phyloP scores from a whole-genome alignment of 2,113 vertebrate genomes.

The Dasyornis broadbenti region DNA sequence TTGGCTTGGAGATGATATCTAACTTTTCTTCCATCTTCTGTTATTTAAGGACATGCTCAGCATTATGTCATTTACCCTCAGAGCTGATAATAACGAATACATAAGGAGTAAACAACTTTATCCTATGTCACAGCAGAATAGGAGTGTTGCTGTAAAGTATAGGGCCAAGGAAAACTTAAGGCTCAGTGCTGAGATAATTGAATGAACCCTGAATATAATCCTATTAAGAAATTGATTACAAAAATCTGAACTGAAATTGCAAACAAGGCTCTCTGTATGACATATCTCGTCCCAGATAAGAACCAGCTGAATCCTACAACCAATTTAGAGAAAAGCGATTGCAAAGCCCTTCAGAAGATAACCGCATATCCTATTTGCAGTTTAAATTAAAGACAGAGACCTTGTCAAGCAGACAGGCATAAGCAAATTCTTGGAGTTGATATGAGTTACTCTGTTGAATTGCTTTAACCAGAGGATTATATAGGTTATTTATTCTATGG shows the following conservation, averaged over 20 bases:
- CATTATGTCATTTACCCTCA: neutral
- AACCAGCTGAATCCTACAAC: neutral
- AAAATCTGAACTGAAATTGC: neutral
- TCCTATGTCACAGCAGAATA: neutral
- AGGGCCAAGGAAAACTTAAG: neutral
- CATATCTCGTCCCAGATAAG: neutral
- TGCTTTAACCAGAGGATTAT: slow-evolving; percentile 16
- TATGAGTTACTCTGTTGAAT: slow-evolving; percentile 15
- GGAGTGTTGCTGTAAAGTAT: neutral
- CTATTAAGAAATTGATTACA: neutral
- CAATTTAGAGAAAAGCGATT: neutral
- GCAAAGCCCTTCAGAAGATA: neutral
- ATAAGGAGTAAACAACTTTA: neutral
- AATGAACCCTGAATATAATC: neutral
- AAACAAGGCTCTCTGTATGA: neutral
- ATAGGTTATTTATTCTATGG: slow-evolving; percentile 48
- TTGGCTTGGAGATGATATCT: neutral
- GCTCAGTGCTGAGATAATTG: neutral
- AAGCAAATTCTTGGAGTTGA: slow-evolving; percentile 13
- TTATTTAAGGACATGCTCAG: neutral
- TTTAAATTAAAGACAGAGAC: slow-evolving; percentile 6
- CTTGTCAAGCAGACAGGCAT: neutral
- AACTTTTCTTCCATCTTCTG: neutral
- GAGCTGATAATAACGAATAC: neutral
- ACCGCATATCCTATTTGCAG: neutral